Conservation (phyloP, 1,140 invertebrate species). For the Tetramorium alpestre region DNA sequence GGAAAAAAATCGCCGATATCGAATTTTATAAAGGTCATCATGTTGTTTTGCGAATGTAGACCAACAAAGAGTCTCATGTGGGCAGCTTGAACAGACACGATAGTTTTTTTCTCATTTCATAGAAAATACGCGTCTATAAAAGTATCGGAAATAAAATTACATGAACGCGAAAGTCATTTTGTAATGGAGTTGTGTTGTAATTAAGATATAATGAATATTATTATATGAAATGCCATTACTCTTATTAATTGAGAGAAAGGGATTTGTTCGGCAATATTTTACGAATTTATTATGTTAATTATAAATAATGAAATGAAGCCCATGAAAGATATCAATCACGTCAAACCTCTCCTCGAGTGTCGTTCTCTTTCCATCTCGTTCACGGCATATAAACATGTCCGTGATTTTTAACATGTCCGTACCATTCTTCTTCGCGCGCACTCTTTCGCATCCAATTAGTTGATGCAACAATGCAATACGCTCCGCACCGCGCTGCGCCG, state of each 20-base stretch:
- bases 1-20: conserved; percentile 21
- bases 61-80: not conserved
- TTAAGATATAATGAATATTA: not conserved
- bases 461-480: conserved; percentile 57
- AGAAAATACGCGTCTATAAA: not conserved
- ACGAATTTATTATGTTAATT: conserved; percentile 3
- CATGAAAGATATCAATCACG: not conserved
- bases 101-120: not conserved
- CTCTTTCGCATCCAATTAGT: conserved; percentile 65
- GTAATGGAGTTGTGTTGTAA: not conserved
- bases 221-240: not conserved
- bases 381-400: not conserved
- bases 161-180: not conserved
- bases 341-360: not conserved
- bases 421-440: not conserved
- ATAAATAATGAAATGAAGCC: not conserved
- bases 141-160: not conserved
- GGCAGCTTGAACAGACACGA: not conserved
- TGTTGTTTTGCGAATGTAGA: conserved; percentile 9
- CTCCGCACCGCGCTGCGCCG: not conserved
- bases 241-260: not conserved
- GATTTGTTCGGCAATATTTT: not conserved
- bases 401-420: not conserved
- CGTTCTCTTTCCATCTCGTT: not conserved
- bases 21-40: conserved; percentile 9